Evolutionary conservation across 1,140 invertebrate genomes (phyloP), one percentile per base, ranked within the genome.

Genomic region (Drosophila equinoxialis): DNA sequence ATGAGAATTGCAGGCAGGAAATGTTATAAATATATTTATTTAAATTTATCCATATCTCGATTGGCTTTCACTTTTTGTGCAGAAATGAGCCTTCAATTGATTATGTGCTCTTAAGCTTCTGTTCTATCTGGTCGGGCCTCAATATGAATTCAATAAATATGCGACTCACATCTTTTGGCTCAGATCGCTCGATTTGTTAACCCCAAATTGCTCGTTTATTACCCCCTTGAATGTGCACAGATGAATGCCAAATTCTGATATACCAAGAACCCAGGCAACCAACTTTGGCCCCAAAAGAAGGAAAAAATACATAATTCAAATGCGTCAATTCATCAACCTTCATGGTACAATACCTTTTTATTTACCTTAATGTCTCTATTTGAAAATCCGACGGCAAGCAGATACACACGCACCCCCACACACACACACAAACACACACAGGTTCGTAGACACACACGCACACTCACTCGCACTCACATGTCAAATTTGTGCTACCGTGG

Each of bases 261-360:
- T 7, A 48, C 45, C 17, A 17, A 6, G 2, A 17, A 48, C 20
- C 6, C 6, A 48, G 14, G 14, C 45, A 48, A 48, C 45, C 54
- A 14, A 39, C 14, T 7, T 23, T 7, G 23, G n/a, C 13, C 59
- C 10, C 39, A 26, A 30, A 30, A 30, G 30, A 30, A 30, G 0
- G 23, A 74, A 69, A 64, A 76, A 69, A 75, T 75, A 69, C 60
- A 76, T 76, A 76, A 77, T 77, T 77, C 69, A 77, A 76, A 77
- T 76, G 73, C 74, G 42, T 67, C 74, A 57, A 77, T 77, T 77
- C 74, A 77, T 77, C 73, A 77, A 65, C 42, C 57, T 65, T 77
- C 74, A 77, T 70, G 74, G 74, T 45, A 70, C 73, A 70, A 77
- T 77, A 54, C 73, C 73, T 65, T 70, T 77, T 77, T 77, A 77